Percentiles rank a stretch among this genome's conserved stretches.
These are phyloP conservation scores for Apteryx owenii DNA, from an alignment of 2,113 vertebrate genomes.

Conservation along the genomic window DNA sequence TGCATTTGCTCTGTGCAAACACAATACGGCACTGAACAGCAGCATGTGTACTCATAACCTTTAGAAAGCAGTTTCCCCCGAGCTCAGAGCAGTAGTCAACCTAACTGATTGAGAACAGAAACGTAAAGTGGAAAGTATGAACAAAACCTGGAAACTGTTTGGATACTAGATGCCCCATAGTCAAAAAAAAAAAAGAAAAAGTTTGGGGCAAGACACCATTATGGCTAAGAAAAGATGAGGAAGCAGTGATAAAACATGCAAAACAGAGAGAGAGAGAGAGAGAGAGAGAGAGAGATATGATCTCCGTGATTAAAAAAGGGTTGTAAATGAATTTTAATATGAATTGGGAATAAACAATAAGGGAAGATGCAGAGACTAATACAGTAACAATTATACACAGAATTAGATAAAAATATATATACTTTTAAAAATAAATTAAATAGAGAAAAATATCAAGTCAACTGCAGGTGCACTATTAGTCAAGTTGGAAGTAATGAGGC, in stretches of 20 bases:
- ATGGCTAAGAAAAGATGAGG: neutral
- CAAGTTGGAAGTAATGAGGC: neutral
- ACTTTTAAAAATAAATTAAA: neutral
- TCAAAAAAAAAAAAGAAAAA: neutral
- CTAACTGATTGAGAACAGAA: neutral
- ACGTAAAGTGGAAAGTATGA: neutral
- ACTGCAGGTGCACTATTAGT: neutral
- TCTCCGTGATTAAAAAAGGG: neutral
- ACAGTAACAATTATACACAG: neutral
- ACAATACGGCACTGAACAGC: neutral
- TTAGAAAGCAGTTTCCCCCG: neutral
- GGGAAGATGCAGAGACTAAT: neutral
- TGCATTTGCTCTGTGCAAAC: neutral
- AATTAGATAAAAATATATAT: neutral
- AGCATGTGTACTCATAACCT: rapidly evolving
- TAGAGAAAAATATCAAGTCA: neutral
- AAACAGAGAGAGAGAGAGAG: too few species aligned
- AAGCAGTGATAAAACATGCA: neutral
- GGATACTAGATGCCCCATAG: neutral
- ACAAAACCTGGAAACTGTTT: neutral
- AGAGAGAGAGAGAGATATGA: too few species aligned
- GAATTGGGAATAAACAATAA: neutral
- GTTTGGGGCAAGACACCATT: neutral
- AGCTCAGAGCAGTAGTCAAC: neutral
- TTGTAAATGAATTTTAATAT: neutral